Conservation (phyloP, 2,888 invertebrate genomes). For the Punctoribates punctum region DNA sequence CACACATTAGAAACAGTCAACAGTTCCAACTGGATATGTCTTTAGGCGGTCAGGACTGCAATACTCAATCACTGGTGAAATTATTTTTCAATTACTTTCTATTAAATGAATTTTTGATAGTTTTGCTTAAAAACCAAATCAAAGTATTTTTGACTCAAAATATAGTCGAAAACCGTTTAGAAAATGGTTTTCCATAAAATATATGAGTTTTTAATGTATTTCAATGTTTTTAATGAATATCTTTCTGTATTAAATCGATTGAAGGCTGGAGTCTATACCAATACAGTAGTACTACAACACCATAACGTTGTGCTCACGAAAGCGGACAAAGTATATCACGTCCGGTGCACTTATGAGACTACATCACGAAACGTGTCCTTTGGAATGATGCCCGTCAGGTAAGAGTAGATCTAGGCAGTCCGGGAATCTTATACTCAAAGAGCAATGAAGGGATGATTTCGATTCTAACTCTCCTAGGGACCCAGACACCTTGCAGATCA, state of each 20-base stretch:
- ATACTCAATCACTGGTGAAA: conserved; percentile 87
- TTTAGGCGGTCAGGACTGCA: conserved; percentile 90
- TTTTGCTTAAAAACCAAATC: not conserved
- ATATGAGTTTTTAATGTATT: no score
- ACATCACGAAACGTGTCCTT: conserved; percentile 93
- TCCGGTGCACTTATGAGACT: conserved; percentile 93
- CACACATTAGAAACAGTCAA: conserved; percentile 86
- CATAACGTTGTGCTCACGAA: conserved; percentile 95
- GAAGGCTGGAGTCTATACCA: conserved; percentile 86
- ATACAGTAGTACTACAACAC: conserved; percentile 88
- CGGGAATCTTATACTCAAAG: conserved; percentile 10
- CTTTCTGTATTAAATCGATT: not conserved
- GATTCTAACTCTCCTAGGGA: conserved; percentile 56
- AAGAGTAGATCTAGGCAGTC: conserved; percentile 49
- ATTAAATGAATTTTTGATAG: not conserved
- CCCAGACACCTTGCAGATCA: conserved; percentile 93
- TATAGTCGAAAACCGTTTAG: not conserved
- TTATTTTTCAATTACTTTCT: not conserved
- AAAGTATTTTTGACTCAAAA: not conserved
- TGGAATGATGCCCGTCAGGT: conserved; percentile 95
- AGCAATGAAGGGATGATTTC: conserved; percentile 31
- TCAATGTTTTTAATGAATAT: no score
- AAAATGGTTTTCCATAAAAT: no score
- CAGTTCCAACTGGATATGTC: conserved; percentile 85
- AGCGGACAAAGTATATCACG: conserved; percentile 93